Percentiles rank a stretch among this genome's conserved stretches.
phyloP scores from a whole-genome alignment of 2,797 vertebrate species.

The Coilia nasus region DNA sequence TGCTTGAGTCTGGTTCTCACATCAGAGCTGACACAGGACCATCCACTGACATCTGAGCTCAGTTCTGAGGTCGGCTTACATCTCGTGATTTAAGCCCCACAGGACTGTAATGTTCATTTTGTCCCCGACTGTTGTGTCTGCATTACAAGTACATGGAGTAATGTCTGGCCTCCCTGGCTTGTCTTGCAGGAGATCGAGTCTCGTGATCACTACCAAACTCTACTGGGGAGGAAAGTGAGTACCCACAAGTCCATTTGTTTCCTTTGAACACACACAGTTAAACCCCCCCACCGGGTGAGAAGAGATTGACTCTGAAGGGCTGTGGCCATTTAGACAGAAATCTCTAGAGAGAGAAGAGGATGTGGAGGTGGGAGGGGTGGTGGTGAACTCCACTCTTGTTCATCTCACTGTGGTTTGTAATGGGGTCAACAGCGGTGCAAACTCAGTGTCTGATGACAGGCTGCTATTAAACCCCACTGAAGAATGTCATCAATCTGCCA shows the following conservation, averaged over 20 bases:
- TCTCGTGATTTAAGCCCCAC: too few relatives aligned
- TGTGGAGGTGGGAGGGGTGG: not conserved
- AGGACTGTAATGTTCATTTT: not conserved
- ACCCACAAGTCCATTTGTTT: not conserved
- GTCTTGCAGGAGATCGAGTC: conserved; percentile 87
- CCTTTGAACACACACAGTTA: not conserved
- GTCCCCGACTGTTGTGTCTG: not conserved
- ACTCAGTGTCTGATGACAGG: not conserved
- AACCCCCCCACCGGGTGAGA: too few relatives aligned
- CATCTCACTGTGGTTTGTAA: not conserved
- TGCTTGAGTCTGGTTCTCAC: too few relatives aligned
- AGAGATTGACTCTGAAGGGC: too few relatives aligned
- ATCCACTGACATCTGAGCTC: too few relatives aligned
- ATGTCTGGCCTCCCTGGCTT: conserved; percentile 41
- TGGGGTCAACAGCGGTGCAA: not conserved
- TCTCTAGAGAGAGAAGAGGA: too few relatives aligned
- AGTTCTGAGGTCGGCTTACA: too few relatives aligned
- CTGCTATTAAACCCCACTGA: not conserved
- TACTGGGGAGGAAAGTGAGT: conserved; percentile 99
- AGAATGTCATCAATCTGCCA: not conserved
- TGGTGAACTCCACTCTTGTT: not conserved
- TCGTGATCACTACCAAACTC: conserved; percentile 97
- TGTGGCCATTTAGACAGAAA: too few relatives aligned
- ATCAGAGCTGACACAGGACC: too few relatives aligned
- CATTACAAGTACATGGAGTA: not conserved